Evolutionary conservation across 1,140 invertebrate species (phyloP).

Genomic region (Grapholita molesta): DNA sequence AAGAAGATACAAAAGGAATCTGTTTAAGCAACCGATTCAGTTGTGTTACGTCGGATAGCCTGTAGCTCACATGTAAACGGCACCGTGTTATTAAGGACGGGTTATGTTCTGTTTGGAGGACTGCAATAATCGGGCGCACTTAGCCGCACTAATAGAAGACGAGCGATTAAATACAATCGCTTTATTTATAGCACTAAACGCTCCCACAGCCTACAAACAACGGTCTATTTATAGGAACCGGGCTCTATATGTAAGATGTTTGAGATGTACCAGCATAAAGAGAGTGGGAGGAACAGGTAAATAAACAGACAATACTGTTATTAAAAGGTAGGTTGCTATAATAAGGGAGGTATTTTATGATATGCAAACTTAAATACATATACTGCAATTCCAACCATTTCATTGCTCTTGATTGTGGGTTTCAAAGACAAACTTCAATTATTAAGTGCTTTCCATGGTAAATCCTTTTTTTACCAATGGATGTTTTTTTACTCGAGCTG

Average conservation of each 20-base stretch:
- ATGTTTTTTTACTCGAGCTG: too few species aligned
- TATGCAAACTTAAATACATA: too few species aligned
- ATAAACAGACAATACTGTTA: not conserved
- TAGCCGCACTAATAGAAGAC: constrained; percentile 9
- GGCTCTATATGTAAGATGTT: not conserved
- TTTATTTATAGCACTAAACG: constrained; percentile 15
- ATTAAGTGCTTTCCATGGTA: too few species aligned
- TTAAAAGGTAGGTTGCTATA: too few species aligned
- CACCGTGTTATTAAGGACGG: constrained; percentile 10
- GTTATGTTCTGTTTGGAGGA: not conserved
- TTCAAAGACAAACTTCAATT: not conserved
- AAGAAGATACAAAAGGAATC: too few species aligned
- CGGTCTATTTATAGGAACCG: not conserved
- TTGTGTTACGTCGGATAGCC: not conserved
- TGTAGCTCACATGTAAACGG: not conserved
- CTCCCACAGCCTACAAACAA: not conserved
- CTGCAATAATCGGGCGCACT: not conserved
- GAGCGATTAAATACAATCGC: constrained; percentile 5
- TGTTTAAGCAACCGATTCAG: not conserved
- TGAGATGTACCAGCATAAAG: not conserved
- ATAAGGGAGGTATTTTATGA: too few species aligned
- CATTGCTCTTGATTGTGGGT: too few species aligned
- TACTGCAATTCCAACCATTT: too few species aligned
- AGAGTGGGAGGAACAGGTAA: not conserved
- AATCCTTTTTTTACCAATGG: too few species aligned